phyloP scores from a whole-genome alignment of 2,113 vertebrate species.

The Chiloscyllium plagiosum region DNA sequence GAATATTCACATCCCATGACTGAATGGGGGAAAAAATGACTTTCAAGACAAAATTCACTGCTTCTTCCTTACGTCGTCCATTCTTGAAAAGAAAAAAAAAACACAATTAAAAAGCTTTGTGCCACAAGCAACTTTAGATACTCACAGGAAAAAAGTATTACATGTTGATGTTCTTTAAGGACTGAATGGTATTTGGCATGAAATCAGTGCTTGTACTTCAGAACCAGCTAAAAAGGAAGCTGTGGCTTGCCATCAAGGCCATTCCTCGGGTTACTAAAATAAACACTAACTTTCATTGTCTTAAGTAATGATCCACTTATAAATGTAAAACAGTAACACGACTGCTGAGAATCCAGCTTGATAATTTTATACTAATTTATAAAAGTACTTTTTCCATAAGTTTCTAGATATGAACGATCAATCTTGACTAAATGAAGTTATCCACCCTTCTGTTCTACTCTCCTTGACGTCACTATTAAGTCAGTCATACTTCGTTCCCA shows the following conservation, averaged over 20 bases:
- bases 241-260: neutral
- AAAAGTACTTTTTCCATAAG: neutral
- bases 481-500: constrained; percentile 8
- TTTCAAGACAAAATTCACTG: neutral
- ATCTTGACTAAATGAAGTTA: neutral
- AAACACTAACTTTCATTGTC: constrained; percentile 27
- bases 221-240: constrained; percentile 11
- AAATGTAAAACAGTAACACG: neutral
- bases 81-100: neutral
- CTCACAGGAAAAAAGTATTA: neutral
- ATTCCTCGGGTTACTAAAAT: neutral
- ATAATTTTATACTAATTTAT: neutral
- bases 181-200: neutral
- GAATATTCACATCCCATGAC: too few species aligned
- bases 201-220: neutral
- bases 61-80: too few species aligned
- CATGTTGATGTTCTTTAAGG: neutral
- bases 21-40: neutral
- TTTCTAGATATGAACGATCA: neutral
- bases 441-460: constrained; percentile 20
- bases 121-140: neutral
- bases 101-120: neutral
- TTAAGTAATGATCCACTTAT: neutral
- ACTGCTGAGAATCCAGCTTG: neutral
- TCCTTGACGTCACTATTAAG: neutral